phyloP scores from a whole-genome alignment of 2,113 vertebrate genomes.

The Cygnus buccinator region DNA sequence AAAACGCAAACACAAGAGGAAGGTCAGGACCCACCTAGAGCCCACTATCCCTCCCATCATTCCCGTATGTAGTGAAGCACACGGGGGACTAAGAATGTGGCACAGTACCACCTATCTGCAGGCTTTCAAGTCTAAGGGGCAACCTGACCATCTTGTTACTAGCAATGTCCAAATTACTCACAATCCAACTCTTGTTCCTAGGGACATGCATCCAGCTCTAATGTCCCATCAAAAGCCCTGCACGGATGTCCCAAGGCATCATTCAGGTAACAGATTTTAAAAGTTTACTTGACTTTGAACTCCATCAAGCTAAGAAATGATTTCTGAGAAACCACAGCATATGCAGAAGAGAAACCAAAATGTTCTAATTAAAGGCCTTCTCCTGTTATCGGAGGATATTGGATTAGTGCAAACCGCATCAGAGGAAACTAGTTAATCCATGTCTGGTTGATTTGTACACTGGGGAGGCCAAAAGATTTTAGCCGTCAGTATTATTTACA shows the following conservation, averaged over 20 bases:
- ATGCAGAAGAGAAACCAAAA: neutral
- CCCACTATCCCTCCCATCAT: neutral
- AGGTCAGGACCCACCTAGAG: neutral
- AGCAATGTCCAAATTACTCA: neutral
- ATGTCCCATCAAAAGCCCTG: neutral
- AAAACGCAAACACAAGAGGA: neutral
- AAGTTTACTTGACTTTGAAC: neutral
- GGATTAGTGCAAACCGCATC: constrained; percentile 52
- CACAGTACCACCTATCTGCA: neutral
- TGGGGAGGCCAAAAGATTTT: constrained; percentile 33
- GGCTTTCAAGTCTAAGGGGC: neutral
- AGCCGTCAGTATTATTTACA: constrained; percentile 52
- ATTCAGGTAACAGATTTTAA: neutral
- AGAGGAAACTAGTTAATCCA: constrained; percentile 47
- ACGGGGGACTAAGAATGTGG: neutral
- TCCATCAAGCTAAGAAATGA: neutral
- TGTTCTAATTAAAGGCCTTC: constrained; percentile 12
- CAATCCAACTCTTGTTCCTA: neutral
- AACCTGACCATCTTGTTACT: neutral
- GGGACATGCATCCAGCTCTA: neutral
- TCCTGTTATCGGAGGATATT: constrained; percentile 28
- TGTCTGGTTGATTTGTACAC: constrained; percentile 28
- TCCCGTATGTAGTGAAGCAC: neutral
- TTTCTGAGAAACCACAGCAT: constrained; percentile 8
- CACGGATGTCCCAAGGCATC: neutral